A percentile compares a stretch with the other conserved stretches of the same genome.
Evolutionary conservation across 2,113 vertebrate species (phyloP).

Genomic region (Aix galericulata): DNA sequence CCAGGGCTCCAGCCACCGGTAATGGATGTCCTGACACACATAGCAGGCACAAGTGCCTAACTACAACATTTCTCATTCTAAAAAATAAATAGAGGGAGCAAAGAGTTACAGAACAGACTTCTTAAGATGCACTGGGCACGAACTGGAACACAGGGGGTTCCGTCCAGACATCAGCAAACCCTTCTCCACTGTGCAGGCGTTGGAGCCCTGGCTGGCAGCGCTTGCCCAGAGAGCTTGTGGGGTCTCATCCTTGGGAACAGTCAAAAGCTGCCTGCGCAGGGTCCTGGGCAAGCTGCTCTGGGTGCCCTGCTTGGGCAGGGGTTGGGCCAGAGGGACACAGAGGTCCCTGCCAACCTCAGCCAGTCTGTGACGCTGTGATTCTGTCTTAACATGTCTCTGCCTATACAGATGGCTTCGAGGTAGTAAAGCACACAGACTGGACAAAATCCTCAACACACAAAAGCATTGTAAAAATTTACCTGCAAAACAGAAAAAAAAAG

Average conservation of each 20-base stretch:
- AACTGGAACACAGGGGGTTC: too few relatives aligned
- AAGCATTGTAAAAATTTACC: slow-evolving; percentile 16
- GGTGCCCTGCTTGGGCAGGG: too few relatives aligned
- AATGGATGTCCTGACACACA: background rate
- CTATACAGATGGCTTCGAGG: background rate
- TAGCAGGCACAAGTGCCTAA: background rate
- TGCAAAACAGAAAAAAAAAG: slow-evolving; percentile 39
- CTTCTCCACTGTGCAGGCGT: too few relatives aligned
- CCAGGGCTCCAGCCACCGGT: background rate
- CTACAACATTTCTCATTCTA: background rate
- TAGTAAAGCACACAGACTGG: slow-evolving; percentile 1
- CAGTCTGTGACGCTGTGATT: background rate
- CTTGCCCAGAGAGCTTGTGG: too few relatives aligned
- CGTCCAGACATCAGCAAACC: too few relatives aligned
- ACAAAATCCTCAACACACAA: slow-evolving; percentile 20
- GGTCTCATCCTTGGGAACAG: too few relatives aligned
- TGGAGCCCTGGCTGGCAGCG: too few relatives aligned
- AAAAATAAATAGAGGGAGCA: background rate
- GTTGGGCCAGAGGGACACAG: too few relatives aligned
- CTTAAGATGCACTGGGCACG: too few relatives aligned
- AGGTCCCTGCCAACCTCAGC: too few relatives aligned
- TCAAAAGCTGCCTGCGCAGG: too few relatives aligned
- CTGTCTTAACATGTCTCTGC: background rate
- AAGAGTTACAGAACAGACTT: background rate
- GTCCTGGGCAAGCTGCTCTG: too few relatives aligned